These are phyloP conservation scores for Cyanocitta stelleri DNA, from an alignment of 2,113 vertebrate genomes.

Conservation along the genomic window DNA sequence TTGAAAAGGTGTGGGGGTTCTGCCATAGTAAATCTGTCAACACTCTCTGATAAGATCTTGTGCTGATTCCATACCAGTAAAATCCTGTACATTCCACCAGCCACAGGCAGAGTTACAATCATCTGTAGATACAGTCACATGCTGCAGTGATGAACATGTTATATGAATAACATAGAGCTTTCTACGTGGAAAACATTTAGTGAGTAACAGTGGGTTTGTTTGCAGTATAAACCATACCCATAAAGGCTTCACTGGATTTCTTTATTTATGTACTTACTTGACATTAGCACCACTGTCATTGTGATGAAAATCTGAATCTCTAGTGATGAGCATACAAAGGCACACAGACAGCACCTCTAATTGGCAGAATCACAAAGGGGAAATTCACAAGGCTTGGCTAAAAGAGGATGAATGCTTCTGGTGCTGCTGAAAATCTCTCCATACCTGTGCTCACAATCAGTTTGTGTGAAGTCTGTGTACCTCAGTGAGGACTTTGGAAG, in stretches of 20 bases:
- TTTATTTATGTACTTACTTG: background rate
- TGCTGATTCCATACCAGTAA: background rate
- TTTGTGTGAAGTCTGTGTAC: background rate
- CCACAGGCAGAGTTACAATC: background rate
- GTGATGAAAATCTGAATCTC: background rate
- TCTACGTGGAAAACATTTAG: background rate
- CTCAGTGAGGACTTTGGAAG: background rate
- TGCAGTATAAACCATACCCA: background rate
- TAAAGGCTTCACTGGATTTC: background rate
- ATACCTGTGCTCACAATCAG: background rate
- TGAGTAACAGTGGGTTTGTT: background rate
- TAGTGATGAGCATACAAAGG: background rate
- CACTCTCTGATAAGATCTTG: background rate
- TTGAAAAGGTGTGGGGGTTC: accelerated
- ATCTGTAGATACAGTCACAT: background rate
- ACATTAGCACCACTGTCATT: background rate
- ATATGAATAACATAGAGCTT: background rate
- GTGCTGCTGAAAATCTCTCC: background rate
- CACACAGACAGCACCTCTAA: background rate
- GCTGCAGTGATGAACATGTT: background rate
- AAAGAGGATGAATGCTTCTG: background rate
- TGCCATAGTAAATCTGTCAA: background rate
- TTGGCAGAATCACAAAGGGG: background rate
- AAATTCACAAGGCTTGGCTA: background rate
- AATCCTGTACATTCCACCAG: background rate